Conservation (phyloP, 2,888 invertebrate species). For the Chesias legatella region DNA sequence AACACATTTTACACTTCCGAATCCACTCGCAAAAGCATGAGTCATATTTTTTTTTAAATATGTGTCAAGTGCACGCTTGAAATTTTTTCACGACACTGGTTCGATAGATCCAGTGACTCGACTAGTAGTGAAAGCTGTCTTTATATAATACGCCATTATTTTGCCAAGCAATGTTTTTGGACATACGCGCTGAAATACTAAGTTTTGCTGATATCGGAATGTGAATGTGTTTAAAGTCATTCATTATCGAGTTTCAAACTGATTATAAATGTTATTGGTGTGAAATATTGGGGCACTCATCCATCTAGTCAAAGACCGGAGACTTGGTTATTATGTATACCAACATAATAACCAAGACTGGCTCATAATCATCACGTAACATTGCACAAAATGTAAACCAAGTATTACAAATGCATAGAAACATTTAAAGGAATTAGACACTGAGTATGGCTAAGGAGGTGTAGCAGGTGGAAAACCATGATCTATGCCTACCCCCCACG, state of each 20-base stretch:
- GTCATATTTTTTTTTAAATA: neutral
- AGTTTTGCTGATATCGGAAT: no score
- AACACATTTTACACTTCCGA: constrained; percentile 1
- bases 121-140: no score
- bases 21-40: neutral
- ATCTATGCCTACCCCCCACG: no score
- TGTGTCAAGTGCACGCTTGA: no score
- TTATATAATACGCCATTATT: no score
- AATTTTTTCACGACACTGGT: no score
- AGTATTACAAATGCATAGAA: constrained; percentile 71
- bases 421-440: constrained; percentile 8
- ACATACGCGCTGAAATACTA: no score
- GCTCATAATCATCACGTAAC: constrained; percentile 36
- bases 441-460: no score
- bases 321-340: constrained; percentile 49
- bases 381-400: constrained; percentile 58
- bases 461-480: no score
- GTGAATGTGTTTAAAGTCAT: neutral
- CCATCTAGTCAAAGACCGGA: constrained; percentile 61
- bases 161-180: no score
- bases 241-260: constrained; percentile 10
- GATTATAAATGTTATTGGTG: constrained; percentile 34
- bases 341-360: constrained; percentile 33
- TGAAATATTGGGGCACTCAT: constrained; percentile 33
- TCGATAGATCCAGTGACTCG: no score